A percentile compares a stretch with the other conserved stretches of the same genome.
These are phyloP conservation scores for Acanthosepion lycidas DNA, from an alignment of 2,888 invertebrate species.

Conservation along the genomic window DNA sequence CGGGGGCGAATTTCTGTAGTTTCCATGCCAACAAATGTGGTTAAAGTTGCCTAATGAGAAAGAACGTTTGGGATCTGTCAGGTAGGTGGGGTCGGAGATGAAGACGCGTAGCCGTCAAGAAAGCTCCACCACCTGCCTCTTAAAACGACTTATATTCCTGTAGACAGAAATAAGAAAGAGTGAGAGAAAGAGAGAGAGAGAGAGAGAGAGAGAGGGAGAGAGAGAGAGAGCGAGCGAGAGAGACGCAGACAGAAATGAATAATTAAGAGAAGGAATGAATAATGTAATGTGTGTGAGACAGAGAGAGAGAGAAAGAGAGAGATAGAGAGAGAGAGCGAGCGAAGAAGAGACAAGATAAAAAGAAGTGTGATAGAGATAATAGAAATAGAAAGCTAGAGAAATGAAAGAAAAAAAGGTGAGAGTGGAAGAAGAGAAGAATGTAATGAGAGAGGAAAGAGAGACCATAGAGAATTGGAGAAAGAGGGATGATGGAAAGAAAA, in stretches of 20 bases:
- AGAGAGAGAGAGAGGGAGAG: constrained; percentile 5
- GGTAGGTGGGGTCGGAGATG: neutral
- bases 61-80: neutral
- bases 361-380: no score
- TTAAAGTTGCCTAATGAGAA: constrained; percentile 24
- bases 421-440: no score
- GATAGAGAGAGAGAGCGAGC: no score
- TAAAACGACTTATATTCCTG: neutral
- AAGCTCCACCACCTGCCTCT: neutral
- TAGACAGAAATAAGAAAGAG: neutral
- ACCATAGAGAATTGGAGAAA: no score
- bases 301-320: no score
- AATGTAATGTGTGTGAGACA: no score
- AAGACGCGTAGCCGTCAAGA: neutral
- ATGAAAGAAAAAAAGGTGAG: no score
- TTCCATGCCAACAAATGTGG: neutral
- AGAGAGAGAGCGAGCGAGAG: neutral
- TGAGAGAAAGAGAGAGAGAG: neutral
- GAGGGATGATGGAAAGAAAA: no score
- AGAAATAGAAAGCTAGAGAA: neutral
- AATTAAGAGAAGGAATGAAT: no score
- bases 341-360: no score
- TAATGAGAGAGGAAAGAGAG: no score
- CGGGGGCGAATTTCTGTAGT: neutral
- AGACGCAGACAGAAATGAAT: no score